phyloP scores from a whole-genome alignment of 2,888 invertebrate genomes.

The Eupithecia pulchellata region DNA sequence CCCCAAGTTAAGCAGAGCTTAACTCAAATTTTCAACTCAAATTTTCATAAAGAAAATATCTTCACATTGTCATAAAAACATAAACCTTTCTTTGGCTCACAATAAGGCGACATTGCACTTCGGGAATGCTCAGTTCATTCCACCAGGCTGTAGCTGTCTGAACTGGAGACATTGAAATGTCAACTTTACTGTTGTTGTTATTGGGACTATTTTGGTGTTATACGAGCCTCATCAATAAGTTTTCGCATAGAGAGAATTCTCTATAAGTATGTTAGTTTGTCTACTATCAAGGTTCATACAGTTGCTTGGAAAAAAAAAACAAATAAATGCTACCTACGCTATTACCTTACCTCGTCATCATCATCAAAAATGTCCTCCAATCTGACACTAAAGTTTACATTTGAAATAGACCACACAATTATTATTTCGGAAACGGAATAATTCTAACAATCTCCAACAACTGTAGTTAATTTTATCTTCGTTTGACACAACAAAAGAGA shows the following conservation, averaged over 20 bases:
- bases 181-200: not conserved
- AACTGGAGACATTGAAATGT: not conserved
- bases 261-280: not conserved
- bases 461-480: not conserved
- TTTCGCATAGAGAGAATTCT: too few species aligned
- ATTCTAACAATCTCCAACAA: not conserved
- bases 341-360: not conserved
- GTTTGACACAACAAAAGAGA: not conserved
- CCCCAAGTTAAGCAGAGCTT: too few species aligned
- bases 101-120: conserved; percentile 16
- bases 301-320: not conserved
- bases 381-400: not conserved
- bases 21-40: too few species aligned
- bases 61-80: conserved; percentile 16
- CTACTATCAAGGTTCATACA: not conserved
- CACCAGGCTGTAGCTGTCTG: not conserved
- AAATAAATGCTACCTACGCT: too few species aligned
- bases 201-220: not conserved
- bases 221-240: not conserved
- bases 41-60: conserved; percentile 9
- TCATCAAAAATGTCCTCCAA: not conserved
- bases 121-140: conserved; percentile 18
- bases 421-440: not conserved
- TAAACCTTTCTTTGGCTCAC: conserved; percentile 12
- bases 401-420: not conserved